A percentile compares a stretch with the other conserved stretches of the same genome.
phyloP scores from a whole-genome alignment of 2,888 invertebrate genomes.

The Disparrhopalites patrizii region DNA sequence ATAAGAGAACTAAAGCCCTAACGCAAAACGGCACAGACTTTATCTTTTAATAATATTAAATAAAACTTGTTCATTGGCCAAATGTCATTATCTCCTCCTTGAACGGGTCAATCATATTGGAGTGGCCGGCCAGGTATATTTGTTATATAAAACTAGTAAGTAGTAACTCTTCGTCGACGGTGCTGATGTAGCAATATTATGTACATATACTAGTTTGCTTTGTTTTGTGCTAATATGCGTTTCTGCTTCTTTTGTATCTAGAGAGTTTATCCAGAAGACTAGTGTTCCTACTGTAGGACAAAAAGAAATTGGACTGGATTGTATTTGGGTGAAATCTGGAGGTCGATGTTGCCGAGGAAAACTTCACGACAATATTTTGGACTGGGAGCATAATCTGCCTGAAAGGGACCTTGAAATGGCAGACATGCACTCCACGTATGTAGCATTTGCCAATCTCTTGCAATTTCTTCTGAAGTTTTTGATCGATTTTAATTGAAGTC shows the following conservation, averaged over 20 bases:
- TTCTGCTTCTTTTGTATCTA: constrained; percentile 52
- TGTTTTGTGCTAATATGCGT: no score
- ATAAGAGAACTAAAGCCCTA: no score
- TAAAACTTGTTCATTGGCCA: no score
- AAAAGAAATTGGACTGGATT: constrained; percentile 63
- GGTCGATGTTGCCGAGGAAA: constrained; percentile 78
- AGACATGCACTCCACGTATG: constrained; percentile 77
- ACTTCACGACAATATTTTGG: constrained; percentile 81
- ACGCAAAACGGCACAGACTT: no score
- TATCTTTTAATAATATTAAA: no score
- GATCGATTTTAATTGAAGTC: neutral
- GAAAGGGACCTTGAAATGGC: constrained; percentile 77
- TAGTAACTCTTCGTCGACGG: no score
- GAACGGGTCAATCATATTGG: no score
- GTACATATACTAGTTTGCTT: no score
- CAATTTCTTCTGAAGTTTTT: neutral
- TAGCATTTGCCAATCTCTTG: neutral
- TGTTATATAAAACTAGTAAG: no score
- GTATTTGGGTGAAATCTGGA: constrained; percentile 61
- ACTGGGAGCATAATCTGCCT: constrained; percentile 95
- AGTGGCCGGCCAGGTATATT: no score
- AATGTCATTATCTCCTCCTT: no score
- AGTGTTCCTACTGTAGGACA: constrained; percentile 79
- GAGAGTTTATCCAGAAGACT: constrained; percentile 72
- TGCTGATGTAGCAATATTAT: no score